A percentile compares a stretch with the other conserved stretches of the same genome.
These are phyloP conservation scores for Drosophila seguyi DNA, from an alignment of 1,140 invertebrate species.

Conservation along the genomic window DNA sequence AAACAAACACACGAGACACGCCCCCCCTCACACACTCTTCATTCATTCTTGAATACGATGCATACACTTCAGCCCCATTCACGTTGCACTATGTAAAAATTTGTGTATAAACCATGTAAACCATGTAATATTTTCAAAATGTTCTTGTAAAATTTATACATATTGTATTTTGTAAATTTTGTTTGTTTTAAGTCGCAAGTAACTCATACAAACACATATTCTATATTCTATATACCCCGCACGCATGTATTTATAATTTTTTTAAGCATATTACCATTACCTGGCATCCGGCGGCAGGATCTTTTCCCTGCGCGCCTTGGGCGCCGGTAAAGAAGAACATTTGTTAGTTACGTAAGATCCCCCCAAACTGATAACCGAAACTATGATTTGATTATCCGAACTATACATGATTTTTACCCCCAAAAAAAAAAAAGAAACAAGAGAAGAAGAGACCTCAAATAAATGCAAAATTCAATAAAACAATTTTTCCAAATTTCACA, in stretches of 20 bases:
- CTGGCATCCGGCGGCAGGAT: background rate
- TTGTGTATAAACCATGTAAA: slow-evolving; percentile 70
- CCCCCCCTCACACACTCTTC: slow-evolving; percentile 30
- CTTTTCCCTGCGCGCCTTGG: slow-evolving; percentile 4
- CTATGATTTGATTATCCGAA: slow-evolving; percentile 29
- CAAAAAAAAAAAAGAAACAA: slow-evolving; percentile 14
- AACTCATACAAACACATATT: slow-evolving; percentile 32
- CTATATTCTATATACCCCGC: slow-evolving; percentile 41
- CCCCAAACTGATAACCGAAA: slow-evolving; percentile 49
- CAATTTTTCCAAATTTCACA: slow-evolving; percentile 30
- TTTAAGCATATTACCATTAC: slow-evolving; percentile 37
- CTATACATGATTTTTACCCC: slow-evolving; percentile 30
- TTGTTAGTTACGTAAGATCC: slow-evolving; percentile 61
- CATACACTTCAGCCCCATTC: slow-evolving; percentile 67
- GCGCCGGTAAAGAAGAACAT: slow-evolving; percentile 32
- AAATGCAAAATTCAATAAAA: slow-evolving; percentile 33
- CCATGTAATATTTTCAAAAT: slow-evolving; percentile 77
- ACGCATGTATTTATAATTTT: slow-evolving; percentile 77
- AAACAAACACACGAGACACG: slow-evolving; percentile 47
- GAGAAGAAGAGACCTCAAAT: slow-evolving; percentile 6
- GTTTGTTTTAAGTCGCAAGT: slow-evolving; percentile 68
- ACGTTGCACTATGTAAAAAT: slow-evolving; percentile 80
- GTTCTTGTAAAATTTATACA: slow-evolving; percentile 74
- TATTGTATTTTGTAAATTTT: slow-evolving; percentile 75
- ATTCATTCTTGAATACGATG: slow-evolving; percentile 19